phyloP scores from a whole-genome alignment of 1,140 invertebrate species.

The Euura lappo region DNA sequence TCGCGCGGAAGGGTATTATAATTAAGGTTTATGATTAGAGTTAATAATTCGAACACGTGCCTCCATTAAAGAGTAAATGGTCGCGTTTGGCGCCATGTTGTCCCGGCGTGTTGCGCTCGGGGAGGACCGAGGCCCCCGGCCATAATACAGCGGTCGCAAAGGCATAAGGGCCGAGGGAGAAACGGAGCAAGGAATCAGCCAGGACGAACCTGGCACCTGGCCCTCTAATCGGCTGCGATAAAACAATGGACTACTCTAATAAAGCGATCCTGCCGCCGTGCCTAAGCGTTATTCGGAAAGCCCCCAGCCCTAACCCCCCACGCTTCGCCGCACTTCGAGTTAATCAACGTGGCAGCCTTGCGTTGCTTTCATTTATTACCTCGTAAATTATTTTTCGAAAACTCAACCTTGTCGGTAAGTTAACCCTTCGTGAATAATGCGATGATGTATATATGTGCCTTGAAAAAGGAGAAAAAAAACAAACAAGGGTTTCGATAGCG shows the following conservation, averaged over 20 bases:
- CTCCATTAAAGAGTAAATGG: conserved; percentile 34
- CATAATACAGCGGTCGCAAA: background rate
- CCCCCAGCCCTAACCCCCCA: background rate
- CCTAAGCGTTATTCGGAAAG: conserved; percentile 11
- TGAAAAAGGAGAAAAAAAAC: background rate
- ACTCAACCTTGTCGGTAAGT: conserved; percentile 6
- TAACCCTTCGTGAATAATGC: background rate
- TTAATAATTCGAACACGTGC: conserved; percentile 56
- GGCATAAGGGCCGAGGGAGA: background rate
- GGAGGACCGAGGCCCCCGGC: conserved; percentile 25
- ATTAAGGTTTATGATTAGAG: conserved; percentile 57
- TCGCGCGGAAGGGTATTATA: conserved; percentile 44
- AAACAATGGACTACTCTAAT: conserved; percentile 30
- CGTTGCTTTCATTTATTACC: conserved; percentile 7
- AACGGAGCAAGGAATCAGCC: background rate
- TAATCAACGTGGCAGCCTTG: background rate
- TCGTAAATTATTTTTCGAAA: conserved; percentile 14
- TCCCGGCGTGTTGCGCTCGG: conserved; percentile 19
- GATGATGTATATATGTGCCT: background rate
- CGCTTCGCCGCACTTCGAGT: background rate
- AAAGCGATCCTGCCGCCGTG: conserved; percentile 26
- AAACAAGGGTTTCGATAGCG: background rate
- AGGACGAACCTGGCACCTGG: conserved; percentile 1
- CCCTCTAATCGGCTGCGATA: conserved; percentile 25
- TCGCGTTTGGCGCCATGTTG: conserved; percentile 28